Conservation (phyloP, 2,797 vertebrate genomes). For the Gorsachius magnificus region DNA sequence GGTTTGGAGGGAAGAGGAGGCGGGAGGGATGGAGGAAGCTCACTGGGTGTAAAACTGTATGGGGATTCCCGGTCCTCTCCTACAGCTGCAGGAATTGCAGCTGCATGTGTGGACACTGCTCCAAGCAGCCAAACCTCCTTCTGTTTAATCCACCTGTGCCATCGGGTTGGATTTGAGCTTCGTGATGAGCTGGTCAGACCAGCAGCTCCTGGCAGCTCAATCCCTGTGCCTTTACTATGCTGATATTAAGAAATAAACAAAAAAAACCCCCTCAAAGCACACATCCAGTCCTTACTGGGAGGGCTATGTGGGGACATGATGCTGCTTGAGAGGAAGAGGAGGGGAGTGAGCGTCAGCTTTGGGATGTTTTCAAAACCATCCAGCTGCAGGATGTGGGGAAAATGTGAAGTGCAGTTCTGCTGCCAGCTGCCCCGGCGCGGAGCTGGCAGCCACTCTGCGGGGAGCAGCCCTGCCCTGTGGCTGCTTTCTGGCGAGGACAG, state of each 20-base stretch:
- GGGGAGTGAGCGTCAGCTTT: neutral
- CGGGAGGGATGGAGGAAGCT: neutral
- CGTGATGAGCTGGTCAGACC: neutral
- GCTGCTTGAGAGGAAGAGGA: neutral
- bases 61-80: neutral
- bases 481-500: neutral
- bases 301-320: neutral
- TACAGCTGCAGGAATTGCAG: neutral
- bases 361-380: neutral
- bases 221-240: neutral
- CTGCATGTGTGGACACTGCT: fast-evolving
- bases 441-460: fast-evolving
- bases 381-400: neutral
- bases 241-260: neutral
- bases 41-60: neutral
- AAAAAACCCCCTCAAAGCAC: neutral
- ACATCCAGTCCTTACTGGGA: neutral
- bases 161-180: neutral
- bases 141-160: neutral
- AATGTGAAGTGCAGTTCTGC: neutral
- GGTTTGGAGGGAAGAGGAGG: neutral
- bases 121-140: neutral
- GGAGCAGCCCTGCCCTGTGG: neutral
- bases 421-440: fast-evolving
- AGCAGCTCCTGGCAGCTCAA: neutral